Evolutionary conservation across 2,888 invertebrate species (phyloP), one percentile per base, ranked within the genome.

Genomic region (Aspidapion aeneum): DNA sequence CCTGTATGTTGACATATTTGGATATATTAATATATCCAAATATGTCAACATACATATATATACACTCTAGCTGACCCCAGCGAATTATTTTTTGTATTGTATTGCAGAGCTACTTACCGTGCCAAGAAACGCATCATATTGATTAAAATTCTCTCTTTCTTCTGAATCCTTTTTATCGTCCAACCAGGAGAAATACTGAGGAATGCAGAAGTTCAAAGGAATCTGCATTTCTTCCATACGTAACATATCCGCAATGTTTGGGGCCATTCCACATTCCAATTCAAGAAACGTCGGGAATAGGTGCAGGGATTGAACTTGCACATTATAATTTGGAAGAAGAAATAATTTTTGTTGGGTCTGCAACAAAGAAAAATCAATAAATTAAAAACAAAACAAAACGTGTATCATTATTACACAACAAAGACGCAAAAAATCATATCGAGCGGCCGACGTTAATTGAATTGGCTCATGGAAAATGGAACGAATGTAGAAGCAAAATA

Each of bases 211-310:
- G 48, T 71, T 68, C 22, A 72, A 63, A 2, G 71, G 71, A 18
- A 70, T 62, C n/a, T 64, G 57, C 57, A 62, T 64, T 18, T 68
- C 64, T 51, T 63, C 21, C 17, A 68, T 61, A 12, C 62, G 18
- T 19, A 71, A 65, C 69, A 73, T 71, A 67, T 77, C 75, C n/a
- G 57, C 58, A 0, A 70, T 61, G 57, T 69, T 75, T 21, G 76
- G 75, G 17, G 72, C 74, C n/a, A 71, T 55, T 70, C 82, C 84
- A 71, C 59, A 66, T 80, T 85, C 85, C 66, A 85, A 78, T 78
- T 83, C 84, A 66, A 73, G 75, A 79, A 84, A 85, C 69, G 78
- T 77, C 73, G 85, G 85, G 75, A 76, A 82, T 75, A 84, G 80
- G 79, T 84, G 81, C 70, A 79, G 71, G 74, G 80, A 80, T 74